Conservation (phyloP, 2,113 vertebrate species). For the Nibea albiflora region DNA sequence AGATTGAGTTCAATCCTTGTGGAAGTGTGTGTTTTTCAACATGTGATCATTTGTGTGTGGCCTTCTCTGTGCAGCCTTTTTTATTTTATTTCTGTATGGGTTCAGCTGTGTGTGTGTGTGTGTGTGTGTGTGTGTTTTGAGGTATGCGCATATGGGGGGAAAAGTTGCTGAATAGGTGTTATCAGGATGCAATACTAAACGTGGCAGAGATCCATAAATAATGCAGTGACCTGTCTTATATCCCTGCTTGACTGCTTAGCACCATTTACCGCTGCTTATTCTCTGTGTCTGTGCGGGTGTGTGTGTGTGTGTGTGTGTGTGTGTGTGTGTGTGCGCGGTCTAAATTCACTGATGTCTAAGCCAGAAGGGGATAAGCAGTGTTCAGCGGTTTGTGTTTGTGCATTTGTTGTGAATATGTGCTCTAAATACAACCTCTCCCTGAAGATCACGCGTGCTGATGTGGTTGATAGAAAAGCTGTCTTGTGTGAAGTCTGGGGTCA, state of each 20-base stretch:
- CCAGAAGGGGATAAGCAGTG: slow-evolving; percentile 22
- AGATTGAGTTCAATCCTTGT: slow-evolving; percentile 45
- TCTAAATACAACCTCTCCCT: slow-evolving; percentile 44
- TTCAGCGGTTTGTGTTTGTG: slow-evolving; percentile 60
- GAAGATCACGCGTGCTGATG: slow-evolving; percentile 43
- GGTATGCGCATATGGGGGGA: slow-evolving; percentile 35
- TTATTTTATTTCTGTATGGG: slow-evolving; percentile 14
- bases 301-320: slow-evolving; percentile 18
- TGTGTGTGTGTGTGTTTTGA: slow-evolving; percentile 33
- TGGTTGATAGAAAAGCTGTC: slow-evolving; percentile 24
- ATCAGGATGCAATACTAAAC: slow-evolving; percentile 75
- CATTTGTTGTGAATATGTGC: slow-evolving; percentile 53
- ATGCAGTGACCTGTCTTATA: slow-evolving; percentile 77
- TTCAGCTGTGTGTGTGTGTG: slow-evolving; percentile 27
- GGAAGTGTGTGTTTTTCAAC: neutral
- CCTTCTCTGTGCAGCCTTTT: slow-evolving; percentile 21
- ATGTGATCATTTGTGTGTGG: neutral
- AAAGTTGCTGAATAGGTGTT: slow-evolving; percentile 78
- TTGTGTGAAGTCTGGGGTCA: slow-evolving; percentile 32
- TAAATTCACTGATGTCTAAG: slow-evolving; percentile 41
- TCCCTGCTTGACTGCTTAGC: slow-evolving; percentile 76
- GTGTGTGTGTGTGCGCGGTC: slow-evolving; percentile 35
- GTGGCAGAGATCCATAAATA: slow-evolving; percentile 76
- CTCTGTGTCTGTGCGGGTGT: slow-evolving; percentile 15
- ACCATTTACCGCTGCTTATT: slow-evolving; percentile 76